A percentile compares a stretch with the other conserved stretches of the same genome.
These are phyloP conservation scores for Sphinx pinastri DNA, from an alignment of 2,888 invertebrate genomes.

Conservation along the genomic window DNA sequence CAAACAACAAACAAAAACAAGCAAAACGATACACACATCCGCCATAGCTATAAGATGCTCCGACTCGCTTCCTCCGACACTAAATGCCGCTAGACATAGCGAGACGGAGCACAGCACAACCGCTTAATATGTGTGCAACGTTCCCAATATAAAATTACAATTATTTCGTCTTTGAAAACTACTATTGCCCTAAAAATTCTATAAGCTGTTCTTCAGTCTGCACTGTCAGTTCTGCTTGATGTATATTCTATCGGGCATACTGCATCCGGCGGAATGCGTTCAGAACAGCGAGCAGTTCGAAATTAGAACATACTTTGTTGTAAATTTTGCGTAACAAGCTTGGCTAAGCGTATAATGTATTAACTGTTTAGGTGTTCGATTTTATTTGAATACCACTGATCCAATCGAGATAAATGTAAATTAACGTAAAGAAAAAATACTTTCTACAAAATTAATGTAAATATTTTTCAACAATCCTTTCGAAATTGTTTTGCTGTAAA, in stretches of 20 bases:
- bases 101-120: too few species aligned
- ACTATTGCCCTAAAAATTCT: neutral
- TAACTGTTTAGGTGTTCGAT: conserved; percentile 32
- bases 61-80: too few species aligned
- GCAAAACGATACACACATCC: too few species aligned
- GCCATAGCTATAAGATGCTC: too few species aligned
- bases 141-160: too few species aligned
- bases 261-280: conserved; percentile 57
- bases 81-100: too few species aligned
- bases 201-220: neutral
- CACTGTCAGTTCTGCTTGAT: conserved; percentile 22
- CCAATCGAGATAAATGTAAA: neutral
- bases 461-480: too few species aligned
- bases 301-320: conserved; percentile 70
- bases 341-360: conserved; percentile 35
- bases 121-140: too few species aligned
- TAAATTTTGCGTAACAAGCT: conserved; percentile 62
- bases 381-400: conserved; percentile 15
- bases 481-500: neutral
- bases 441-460: neutral
- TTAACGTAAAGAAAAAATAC: neutral
- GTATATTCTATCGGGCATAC: conserved; percentile 42
- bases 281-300: conserved; percentile 53
- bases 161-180: too few species aligned
- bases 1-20: too few species aligned